These are phyloP conservation scores for Choristoneura rosaceana DNA, from an alignment of 2,888 invertebrate species.

Conservation along the genomic window DNA sequence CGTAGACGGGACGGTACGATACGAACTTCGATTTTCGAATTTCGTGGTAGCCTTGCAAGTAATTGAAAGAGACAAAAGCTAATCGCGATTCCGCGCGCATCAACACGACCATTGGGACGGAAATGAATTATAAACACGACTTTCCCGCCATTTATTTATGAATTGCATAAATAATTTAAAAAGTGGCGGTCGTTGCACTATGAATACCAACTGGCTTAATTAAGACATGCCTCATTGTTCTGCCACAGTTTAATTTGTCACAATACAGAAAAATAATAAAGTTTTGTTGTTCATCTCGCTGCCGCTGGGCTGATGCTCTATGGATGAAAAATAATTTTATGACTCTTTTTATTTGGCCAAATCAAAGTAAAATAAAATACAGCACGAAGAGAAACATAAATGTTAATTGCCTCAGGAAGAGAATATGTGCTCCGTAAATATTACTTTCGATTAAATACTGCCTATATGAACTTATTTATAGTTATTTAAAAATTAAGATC, in stretches of 20 bases:
- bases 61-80: background rate
- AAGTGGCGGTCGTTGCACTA: constrained; percentile 2
- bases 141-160: constrained; percentile 1
- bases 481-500: too few species aligned
- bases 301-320: background rate
- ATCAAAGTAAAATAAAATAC: too few species aligned
- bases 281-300: constrained; percentile 19
- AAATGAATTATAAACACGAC: constrained; percentile 18
- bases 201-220: constrained; percentile 39
- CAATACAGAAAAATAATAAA: constrained; percentile 35
- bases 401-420: too few species aligned
- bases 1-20: too few species aligned
- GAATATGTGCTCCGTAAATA: too few species aligned
- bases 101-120: background rate
- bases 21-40: too few species aligned
- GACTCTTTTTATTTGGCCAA: background rate
- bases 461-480: too few species aligned
- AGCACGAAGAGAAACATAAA: too few species aligned
- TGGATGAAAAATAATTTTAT: too few species aligned
- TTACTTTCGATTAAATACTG: too few species aligned
- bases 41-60: too few species aligned
- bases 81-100: background rate
- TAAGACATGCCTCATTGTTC: constrained; percentile 42
- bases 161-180: constrained; percentile 22
- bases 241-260: constrained; percentile 29